Evolutionary conservation across 2,113 vertebrate species (phyloP).

Genomic region (Cochlearius cochlearius): DNA sequence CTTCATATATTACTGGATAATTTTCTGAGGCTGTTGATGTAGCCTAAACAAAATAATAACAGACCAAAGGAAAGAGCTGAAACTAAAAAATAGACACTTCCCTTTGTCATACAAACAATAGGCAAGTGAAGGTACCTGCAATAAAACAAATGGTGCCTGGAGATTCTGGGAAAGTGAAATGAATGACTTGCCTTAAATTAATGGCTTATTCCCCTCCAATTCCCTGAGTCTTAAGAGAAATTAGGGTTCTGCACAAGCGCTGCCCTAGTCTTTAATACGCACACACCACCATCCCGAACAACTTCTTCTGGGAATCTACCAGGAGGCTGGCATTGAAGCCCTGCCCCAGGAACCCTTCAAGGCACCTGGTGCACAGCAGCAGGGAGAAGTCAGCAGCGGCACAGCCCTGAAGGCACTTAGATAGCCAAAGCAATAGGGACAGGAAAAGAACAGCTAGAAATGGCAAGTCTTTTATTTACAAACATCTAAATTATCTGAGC

Average conservation of each 20-base stretch:
- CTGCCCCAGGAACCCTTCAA: neutral
- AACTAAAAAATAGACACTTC: neutral
- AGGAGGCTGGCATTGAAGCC: neutral
- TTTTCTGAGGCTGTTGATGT: neutral
- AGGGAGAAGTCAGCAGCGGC: neutral
- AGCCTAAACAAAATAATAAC: neutral
- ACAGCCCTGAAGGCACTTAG: neutral
- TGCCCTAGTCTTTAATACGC: neutral
- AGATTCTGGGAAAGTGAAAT: neutral
- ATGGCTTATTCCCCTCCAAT: neutral
- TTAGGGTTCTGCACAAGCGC: neutral
- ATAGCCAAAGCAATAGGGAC: neutral
- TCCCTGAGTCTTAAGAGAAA: neutral
- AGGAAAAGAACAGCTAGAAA: neutral
- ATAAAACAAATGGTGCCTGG: neutral
- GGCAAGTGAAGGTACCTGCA: neutral
- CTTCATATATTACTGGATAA: neutral
- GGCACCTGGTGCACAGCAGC: fast-evolving
- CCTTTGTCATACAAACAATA: neutral
- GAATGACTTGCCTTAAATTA: neutral
- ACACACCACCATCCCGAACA: fast-evolving
- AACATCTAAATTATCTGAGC: neutral
- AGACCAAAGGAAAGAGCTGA: neutral
- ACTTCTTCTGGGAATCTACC: neutral
- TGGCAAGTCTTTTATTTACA: neutral